phyloP scores from a whole-genome alignment of 2,113 vertebrate species.

The Salvelinus sp. region DNA sequence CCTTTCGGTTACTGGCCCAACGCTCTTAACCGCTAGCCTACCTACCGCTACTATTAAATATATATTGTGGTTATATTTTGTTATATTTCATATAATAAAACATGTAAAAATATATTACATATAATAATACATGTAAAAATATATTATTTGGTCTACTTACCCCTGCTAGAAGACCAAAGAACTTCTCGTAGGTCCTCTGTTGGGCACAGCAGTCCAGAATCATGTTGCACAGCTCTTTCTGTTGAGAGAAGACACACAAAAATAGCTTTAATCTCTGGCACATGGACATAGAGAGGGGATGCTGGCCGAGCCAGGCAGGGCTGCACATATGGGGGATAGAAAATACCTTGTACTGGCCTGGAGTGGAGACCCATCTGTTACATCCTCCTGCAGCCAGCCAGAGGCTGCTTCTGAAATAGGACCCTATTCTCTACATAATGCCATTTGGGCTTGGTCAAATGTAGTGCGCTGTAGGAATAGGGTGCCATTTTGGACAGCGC shows the following conservation, averaged over 20 bases:
- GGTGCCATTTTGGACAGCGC: background rate
- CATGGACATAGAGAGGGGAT: background rate
- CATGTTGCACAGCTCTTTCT: slow-evolving; percentile 99
- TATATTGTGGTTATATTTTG: background rate
- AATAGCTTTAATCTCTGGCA: slow-evolving; percentile 1
- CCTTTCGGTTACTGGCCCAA: too few relatives aligned
- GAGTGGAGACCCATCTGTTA: background rate
- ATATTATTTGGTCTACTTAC: slow-evolving; percentile 74
- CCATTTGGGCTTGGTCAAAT: too few relatives aligned
- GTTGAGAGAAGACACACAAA: slow-evolving; percentile 39
- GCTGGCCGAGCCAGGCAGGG: background rate
- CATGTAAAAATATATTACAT: too few relatives aligned
- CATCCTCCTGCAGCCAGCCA: too few relatives aligned
- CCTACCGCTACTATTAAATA: background rate
- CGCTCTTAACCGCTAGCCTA: too few relatives aligned
- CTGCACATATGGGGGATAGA: background rate
- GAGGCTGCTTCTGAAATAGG: too few relatives aligned
- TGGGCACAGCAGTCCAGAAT: slow-evolving; percentile 99
- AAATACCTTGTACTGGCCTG: background rate
- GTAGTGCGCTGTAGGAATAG: background rate
- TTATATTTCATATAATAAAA: too few relatives aligned
- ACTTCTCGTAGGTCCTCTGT: slow-evolving; percentile 97
- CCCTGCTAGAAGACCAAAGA: slow-evolving; percentile 96
- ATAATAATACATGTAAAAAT: background rate
- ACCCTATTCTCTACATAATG: too few relatives aligned